Evolutionary conservation across 2,888 invertebrate genomes (phyloP).

Genomic region (Chalcosyrphus nemorum): DNA sequence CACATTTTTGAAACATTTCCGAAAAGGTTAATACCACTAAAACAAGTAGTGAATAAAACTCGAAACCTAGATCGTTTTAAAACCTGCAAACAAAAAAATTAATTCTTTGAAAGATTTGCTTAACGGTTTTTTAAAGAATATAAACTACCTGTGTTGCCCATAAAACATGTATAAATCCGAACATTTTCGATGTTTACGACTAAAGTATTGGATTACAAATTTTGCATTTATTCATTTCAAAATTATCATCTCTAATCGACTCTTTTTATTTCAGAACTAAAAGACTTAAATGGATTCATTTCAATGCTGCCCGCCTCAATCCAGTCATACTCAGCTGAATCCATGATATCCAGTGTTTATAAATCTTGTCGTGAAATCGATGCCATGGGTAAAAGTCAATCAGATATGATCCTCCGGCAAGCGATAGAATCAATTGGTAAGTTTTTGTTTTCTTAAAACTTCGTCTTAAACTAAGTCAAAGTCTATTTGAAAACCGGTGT

Average conservation of each 20-base stretch:
- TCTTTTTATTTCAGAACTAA: conserved; percentile 76
- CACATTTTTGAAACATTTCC: too few species aligned
- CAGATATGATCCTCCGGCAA: conserved; percentile 79
- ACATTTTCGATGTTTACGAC: background rate
- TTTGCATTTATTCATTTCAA: background rate
- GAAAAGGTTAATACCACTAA: background rate
- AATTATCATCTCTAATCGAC: background rate
- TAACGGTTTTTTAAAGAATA: background rate
- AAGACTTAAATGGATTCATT: conserved; percentile 80
- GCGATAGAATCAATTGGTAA: conserved; percentile 80
- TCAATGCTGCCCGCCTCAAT: conserved; percentile 79
- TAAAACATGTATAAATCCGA: background rate
- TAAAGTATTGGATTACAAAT: background rate
- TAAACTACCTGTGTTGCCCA: background rate
- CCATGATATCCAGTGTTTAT: conserved; percentile 80
- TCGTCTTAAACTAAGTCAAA: background rate
- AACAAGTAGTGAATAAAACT: background rate
- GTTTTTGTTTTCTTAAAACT: conserved; percentile 67
- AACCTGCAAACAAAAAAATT: background rate
- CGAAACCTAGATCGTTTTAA: background rate
- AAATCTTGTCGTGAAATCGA: conserved; percentile 80
- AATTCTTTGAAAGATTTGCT: background rate
- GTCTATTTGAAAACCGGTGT: background rate
- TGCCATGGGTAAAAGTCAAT: conserved; percentile 79
- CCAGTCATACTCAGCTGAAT: conserved; percentile 78